phyloP scores from a whole-genome alignment of 2,888 invertebrate genomes.

The Drosophila macrospina region DNA sequence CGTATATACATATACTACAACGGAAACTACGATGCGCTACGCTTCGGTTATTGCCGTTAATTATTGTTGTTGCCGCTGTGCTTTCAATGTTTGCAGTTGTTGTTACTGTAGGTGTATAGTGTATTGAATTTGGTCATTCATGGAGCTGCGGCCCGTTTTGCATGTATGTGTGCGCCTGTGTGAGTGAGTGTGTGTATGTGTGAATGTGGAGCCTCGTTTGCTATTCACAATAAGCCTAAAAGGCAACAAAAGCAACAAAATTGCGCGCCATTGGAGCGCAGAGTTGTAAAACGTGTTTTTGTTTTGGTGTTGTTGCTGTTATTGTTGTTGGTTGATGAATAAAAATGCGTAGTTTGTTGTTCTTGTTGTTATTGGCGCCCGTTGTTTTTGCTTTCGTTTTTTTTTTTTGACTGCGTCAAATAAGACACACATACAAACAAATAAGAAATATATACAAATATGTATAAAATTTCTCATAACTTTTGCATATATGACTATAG shows the following conservation, averaged over 20 bases:
- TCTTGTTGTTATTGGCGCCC: conserved; percentile 20
- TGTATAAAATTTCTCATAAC: conserved; percentile 33
- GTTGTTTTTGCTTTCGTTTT: conserved; percentile 63
- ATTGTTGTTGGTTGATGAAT: conserved; percentile 18
- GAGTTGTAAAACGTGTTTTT: conserved; percentile 79
- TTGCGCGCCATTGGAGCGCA: conserved; percentile 71
- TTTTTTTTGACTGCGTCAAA: conserved; percentile 10
- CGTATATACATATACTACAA: conserved; percentile 46
- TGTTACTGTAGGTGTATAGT: conserved; percentile 41
- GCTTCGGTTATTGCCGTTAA: conserved; percentile 80
- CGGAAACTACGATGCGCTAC: conserved; percentile 78
- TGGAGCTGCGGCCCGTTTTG: conserved; percentile 53
- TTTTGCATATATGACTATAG: conserved; percentile 23
- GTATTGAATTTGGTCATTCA: conserved; percentile 77
- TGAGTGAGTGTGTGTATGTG: conserved; percentile 15
- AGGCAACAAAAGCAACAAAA: conserved; percentile 59
- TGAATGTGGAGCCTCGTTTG: conserved; percentile 47
- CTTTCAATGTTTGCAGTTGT: conserved; percentile 12
- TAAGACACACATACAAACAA: neutral
- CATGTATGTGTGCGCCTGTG: conserved; percentile 11
- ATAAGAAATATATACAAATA: neutral
- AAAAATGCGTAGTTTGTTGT: conserved; percentile 71
- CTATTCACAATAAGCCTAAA: conserved; percentile 63
- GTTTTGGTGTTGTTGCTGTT: conserved; percentile 50
- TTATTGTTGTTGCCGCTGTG: conserved; percentile 60